Evolutionary conservation across 64 coral and sea anemone genomes (phyloP).

Genomic region (Pocillopora verrucosa): DNA sequence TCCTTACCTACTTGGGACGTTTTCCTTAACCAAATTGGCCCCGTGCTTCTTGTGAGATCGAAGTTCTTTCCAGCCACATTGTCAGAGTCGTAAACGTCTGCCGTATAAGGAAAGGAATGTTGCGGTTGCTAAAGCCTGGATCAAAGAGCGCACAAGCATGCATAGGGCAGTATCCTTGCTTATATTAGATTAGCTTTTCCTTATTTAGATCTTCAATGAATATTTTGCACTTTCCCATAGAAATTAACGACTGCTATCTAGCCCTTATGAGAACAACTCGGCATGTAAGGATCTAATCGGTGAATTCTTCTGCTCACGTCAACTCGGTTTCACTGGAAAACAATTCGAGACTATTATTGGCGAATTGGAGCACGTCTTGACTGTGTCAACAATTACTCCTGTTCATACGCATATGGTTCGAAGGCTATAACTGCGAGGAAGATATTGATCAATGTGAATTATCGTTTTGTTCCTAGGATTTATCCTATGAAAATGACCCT

Average conservation of each 20-base stretch:
- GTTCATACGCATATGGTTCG: slow-evolving; percentile 53
- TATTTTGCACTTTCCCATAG: neutral
- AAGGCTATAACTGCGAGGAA: slow-evolving; percentile 49
- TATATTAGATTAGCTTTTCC: too few relatives aligned
- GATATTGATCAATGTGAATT: slow-evolving; percentile 51
- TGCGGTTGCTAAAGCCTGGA: too few relatives aligned
- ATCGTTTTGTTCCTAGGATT: slow-evolving; percentile 56
- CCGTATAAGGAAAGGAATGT: too few relatives aligned
- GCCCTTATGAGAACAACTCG: slow-evolving; percentile 43
- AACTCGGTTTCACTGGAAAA: slow-evolving; percentile 57
- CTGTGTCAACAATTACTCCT: slow-evolving; percentile 62
- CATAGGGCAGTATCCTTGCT: too few relatives aligned
- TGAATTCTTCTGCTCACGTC: slow-evolving; percentile 45
- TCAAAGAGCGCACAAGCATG: too few relatives aligned
- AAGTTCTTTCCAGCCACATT: too few relatives aligned
- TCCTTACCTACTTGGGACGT: too few relatives aligned
- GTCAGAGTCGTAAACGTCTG: too few relatives aligned
- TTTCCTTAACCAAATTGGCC: too few relatives aligned
- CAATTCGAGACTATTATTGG: slow-evolving; percentile 57
- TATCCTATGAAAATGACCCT: slow-evolving; percentile 34
- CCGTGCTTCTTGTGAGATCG: too few relatives aligned
- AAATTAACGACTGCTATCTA: slow-evolving; percentile 71
- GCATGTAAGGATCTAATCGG: slow-evolving; percentile 52
- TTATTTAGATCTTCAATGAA: too few relatives aligned
- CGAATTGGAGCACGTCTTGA: slow-evolving; percentile 71